Conservation (phyloP, 2,113 vertebrate genomes). For the Leucoraja erinaceus region DNA sequence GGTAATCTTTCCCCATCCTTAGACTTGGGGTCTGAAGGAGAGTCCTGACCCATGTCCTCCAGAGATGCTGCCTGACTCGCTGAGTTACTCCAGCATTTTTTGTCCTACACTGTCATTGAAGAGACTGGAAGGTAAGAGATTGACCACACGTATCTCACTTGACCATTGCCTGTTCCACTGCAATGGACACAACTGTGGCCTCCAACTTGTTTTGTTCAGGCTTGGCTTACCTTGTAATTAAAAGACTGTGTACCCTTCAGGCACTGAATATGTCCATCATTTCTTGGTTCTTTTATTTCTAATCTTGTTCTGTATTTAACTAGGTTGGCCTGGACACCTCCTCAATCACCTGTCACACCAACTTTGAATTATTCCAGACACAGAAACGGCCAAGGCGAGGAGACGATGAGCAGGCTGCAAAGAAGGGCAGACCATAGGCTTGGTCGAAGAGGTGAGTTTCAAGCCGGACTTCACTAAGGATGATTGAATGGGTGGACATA, state of each 20-base stretch:
- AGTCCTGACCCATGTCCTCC: too few species aligned
- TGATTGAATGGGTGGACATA: not conserved
- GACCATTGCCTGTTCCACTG: not conserved
- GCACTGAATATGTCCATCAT: not conserved
- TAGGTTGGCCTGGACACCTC: not conserved
- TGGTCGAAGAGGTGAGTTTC: slow-evolving; percentile 19
- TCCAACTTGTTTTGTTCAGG: slow-evolving; percentile 1
- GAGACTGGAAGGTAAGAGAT: not conserved
- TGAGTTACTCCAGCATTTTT: too few species aligned
- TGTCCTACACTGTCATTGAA: too few species aligned
- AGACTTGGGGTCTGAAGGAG: too few species aligned
- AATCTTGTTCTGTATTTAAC: not conserved
- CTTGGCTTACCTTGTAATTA: not conserved
- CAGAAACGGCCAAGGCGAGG: not conserved
- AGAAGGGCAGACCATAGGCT: not conserved
- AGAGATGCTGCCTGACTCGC: too few species aligned
- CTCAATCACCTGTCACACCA: not conserved
- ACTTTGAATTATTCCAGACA: not conserved
- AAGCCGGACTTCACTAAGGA: not conserved
- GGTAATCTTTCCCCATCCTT: too few species aligned
- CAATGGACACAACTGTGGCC: not conserved
- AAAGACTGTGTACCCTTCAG: not conserved
- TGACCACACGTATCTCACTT: not conserved
- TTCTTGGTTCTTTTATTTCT: not conserved
- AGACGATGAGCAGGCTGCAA: not conserved